Conservation (phyloP, 2,797 vertebrate species). For the Sardinella longiceps region DNA sequence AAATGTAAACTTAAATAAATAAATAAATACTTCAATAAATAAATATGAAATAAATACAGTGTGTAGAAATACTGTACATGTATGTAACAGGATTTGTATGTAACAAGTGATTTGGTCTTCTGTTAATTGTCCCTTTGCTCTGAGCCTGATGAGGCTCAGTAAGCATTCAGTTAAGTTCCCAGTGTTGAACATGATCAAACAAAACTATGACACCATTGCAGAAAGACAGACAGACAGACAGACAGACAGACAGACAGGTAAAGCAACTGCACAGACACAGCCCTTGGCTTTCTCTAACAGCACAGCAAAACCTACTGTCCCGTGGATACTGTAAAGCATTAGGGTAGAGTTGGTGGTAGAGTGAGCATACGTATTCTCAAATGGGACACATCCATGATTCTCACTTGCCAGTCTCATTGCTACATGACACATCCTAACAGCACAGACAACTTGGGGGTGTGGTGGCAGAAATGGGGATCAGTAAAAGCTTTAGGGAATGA, state of each 20-base stretch:
- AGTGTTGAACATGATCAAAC: background rate
- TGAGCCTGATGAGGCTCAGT: background rate
- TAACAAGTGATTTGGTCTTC: background rate
- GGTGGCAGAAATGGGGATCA: background rate
- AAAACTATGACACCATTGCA: background rate
- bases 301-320: background rate
- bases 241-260: background rate
- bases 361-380: background rate
- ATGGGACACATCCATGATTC: background rate
- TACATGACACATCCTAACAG: slow-evolving; percentile 7
- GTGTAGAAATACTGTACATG: slow-evolving; percentile 10
- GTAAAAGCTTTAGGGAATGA: background rate
- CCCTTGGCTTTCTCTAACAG: background rate
- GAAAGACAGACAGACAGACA: background rate
- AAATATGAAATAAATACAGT: slow-evolving; percentile 21
- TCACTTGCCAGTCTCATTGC: background rate
- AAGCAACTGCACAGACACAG: background rate
- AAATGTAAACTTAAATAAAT: slow-evolving; percentile 9
- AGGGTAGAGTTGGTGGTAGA: background rate
- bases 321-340: background rate
- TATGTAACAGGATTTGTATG: background rate
- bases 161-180: background rate
- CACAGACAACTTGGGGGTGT: background rate
- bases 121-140: background rate
- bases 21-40: slow-evolving; percentile 21